Percentiles rank a stretch among this genome's conserved stretches.
phyloP scores from a whole-genome alignment of 2,797 vertebrate species.

The Anguilla obscura region DNA sequence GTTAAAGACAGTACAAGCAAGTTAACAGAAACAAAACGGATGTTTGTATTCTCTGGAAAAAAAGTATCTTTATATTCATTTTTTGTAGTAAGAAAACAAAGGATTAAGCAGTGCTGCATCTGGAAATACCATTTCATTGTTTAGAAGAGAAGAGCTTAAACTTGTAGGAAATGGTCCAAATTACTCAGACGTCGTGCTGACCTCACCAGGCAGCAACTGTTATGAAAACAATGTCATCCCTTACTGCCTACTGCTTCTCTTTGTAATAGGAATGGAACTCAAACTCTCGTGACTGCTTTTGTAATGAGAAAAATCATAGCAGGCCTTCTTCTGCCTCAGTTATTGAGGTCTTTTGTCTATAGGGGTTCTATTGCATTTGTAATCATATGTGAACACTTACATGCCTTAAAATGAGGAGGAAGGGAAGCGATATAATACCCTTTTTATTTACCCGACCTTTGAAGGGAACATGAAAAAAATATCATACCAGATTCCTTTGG shows the following conservation, averaged over 20 bases:
- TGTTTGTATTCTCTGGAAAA: not conserved
- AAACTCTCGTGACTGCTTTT: not conserved
- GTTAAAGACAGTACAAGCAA: not conserved
- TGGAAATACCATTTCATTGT: slow-evolving; percentile 23
- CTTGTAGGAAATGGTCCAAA: slow-evolving; percentile 7
- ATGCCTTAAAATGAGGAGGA: not conserved
- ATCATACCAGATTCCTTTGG: not conserved
- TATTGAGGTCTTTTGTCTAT: not conserved
- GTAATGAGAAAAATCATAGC: not conserved
- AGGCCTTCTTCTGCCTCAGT: not conserved
- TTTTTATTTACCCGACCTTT: not conserved
- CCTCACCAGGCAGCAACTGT: slow-evolving; percentile 49
- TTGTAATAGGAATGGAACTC: slow-evolving; percentile 34
- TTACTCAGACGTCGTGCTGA: slow-evolving; percentile 41
- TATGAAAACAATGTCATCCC: slow-evolving; percentile 48
- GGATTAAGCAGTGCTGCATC: not conserved
- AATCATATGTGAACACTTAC: not conserved
- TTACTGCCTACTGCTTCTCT: slow-evolving; percentile 32
- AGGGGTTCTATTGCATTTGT: not conserved
- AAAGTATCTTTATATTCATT: not conserved
- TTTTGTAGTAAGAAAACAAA: not conserved
- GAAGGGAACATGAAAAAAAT: not conserved
- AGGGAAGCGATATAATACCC: not conserved
- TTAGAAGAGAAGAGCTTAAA: not conserved
- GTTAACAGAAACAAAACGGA: not conserved